A percentile compares a stretch with the other conserved stretches of the same genome.
These are phyloP conservation scores for Chrysomela aeneicollis DNA, from an alignment of 2,888 invertebrate genomes.

Conservation along the genomic window DNA sequence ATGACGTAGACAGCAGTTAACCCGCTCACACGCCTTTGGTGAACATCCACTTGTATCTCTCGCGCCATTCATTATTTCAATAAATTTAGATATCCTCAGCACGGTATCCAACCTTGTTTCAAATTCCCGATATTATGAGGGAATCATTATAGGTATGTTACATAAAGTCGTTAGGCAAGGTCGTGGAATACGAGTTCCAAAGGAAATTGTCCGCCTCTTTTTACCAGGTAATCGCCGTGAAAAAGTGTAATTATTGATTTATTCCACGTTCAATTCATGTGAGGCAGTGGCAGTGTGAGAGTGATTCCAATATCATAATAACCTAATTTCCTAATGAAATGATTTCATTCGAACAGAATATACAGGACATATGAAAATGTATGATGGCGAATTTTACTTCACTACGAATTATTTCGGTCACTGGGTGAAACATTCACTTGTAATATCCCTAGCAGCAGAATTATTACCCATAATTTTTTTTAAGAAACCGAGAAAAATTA, in stretches of 20 bases:
- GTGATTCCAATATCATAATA: not conserved
- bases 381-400: no score
- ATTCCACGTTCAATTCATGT: not conserved
- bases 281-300: not conserved
- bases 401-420: no score
- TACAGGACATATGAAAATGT: no score
- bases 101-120: not conserved
- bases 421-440: no score
- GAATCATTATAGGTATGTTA: constrained; percentile 8
- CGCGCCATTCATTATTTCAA: not conserved
- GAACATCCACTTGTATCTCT: not conserved
- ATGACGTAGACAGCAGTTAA: not conserved
- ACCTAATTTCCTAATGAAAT: no score
- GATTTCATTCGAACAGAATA: no score
- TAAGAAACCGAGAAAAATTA: no score
- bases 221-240: constrained; percentile 11
- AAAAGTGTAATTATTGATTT: constrained; percentile 15
- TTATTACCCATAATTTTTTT: no score
- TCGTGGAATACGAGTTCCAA: constrained; percentile 12
- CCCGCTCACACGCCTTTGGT: not conserved
- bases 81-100: not conserved
- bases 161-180: constrained; percentile 17
- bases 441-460: no score
- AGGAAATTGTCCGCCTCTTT: constrained; percentile 20
- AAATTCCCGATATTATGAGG: not conserved